A percentile compares a stretch with the other conserved stretches of the same genome.
phyloP scores from a whole-genome alignment of 2,888 invertebrate species.

The Acleris laterana region DNA sequence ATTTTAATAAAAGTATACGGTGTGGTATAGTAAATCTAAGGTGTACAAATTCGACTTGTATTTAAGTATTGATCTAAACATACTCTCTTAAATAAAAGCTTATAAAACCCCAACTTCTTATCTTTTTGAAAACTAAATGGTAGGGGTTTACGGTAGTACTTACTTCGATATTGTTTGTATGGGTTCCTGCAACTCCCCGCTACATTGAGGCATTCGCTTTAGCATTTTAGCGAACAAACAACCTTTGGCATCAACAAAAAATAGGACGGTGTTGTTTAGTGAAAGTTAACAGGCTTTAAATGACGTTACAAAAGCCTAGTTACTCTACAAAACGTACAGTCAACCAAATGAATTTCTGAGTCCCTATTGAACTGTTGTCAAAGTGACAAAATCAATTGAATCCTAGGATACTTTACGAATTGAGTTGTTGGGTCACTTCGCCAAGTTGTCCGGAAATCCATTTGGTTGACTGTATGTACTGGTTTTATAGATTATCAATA shows the following conservation, averaged over 20 bases:
- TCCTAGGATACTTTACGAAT: too few relatives aligned
- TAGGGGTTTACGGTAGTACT: conserved; percentile 37
- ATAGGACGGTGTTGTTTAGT: conserved; percentile 56
- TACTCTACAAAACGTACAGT: background rate
- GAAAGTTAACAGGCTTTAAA: conserved; percentile 67
- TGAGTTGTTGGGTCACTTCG: too few relatives aligned
- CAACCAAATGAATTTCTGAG: too few relatives aligned
- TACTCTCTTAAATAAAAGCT: background rate
- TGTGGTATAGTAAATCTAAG: too few relatives aligned
- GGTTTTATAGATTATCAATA: too few relatives aligned
- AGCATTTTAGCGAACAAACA: conserved; percentile 54
- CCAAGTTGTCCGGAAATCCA: too few relatives aligned
- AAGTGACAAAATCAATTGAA: too few relatives aligned
- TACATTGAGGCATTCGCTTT: conserved; percentile 51
- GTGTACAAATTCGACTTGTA: too few relatives aligned
- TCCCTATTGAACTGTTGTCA: too few relatives aligned
- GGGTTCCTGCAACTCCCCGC: conserved; percentile 53
- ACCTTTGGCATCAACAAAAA: conserved; percentile 63
- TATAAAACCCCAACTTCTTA: background rate
- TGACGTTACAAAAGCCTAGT: conserved; percentile 54
- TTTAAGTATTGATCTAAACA: too few relatives aligned
- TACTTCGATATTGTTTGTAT: conserved; percentile 50
- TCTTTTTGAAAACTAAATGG: background rate
- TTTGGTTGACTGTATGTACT: too few relatives aligned
- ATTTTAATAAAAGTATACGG: too few relatives aligned